Base-by-base conservation (phyloP, 1,140 invertebrate species). In the Apis florea region DNA sequence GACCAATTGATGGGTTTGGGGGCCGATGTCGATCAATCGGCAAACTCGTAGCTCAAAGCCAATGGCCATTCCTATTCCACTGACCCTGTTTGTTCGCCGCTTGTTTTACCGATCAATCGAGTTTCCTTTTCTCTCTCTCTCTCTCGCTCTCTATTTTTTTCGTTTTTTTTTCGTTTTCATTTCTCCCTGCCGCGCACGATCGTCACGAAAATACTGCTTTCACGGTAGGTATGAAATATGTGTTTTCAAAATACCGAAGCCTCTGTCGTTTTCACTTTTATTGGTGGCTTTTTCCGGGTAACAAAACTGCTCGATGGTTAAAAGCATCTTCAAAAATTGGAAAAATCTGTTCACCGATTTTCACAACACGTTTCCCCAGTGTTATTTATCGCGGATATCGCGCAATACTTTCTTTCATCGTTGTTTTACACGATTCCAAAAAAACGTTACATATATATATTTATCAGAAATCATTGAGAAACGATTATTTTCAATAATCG, bases 1-100 rank as follows among this genome's bases (percentile, higher is more conserved):
- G 88, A 90, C 90, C 90, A 90, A 90, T 90, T 90, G 89, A 89
- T 88, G 79, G 87, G 87, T 85, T 86, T 79, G 12, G 79, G 78
- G 84, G 70, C 59, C 63, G 67, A 63, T 73, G 84, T 78, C 87
- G 84, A 89, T 90, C 90, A 90, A 90, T 90, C 90, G 85, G 83
- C 90, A 85, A 90, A 90, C 86, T 70, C 79, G 66, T 73, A 72
- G 63, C 67, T 86, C 85, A 85, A 85, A 83, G 82, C 79, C 81
- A 84, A 72, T 83, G 83, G 82, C 73, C 79, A 84, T 83, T 84
- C 82, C 70, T 82, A 75, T 75, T 85, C 88, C 76, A 87, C 73
- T 90, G 89, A 90, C 89, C 89, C 77, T 85, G 83, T 90, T 90
- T 80, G 79, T 88, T 80, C 79, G 61, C 54, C 63, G 75, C 63